These are phyloP conservation scores for Menidia beryllina DNA, from an alignment of 2,113 vertebrate genomes.

Conservation along the genomic window DNA sequence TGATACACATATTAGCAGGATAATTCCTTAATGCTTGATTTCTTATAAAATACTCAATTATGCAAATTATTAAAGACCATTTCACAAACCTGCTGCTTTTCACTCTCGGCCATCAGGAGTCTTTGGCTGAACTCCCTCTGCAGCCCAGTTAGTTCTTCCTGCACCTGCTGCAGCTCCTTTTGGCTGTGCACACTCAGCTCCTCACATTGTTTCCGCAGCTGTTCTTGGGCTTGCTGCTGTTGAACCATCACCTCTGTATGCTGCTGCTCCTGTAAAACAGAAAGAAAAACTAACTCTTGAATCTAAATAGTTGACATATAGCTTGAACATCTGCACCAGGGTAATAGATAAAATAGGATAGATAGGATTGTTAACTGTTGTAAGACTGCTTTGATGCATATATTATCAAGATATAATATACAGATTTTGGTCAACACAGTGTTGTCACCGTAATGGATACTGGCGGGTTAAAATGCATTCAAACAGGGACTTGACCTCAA, in stretches of 20 bases:
- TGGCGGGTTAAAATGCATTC: too few relatives aligned
- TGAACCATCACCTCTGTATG: constrained; percentile 61
- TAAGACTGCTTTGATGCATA: too few relatives aligned
- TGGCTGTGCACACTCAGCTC: constrained; percentile 62
- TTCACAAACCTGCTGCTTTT: constrained; percentile 73
- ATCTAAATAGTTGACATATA: background rate
- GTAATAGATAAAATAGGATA: background rate
- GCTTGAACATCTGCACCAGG: too few relatives aligned
- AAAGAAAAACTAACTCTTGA: constrained; percentile 16
- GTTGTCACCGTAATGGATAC: too few relatives aligned
- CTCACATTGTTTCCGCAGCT: constrained; percentile 75
- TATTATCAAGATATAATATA: background rate
- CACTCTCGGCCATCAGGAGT: constrained; percentile 81
- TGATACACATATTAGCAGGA: background rate
- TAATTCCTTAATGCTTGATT: background rate
- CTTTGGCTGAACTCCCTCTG: constrained; percentile 77
- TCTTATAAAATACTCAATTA: background rate
- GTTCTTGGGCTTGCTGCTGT: constrained; percentile 64
- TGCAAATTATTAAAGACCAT: constrained; percentile 1
- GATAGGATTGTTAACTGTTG: background rate
- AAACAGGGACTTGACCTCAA: background rate
- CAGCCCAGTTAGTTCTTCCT: constrained; percentile 76
- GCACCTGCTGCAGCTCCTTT: constrained; percentile 79
- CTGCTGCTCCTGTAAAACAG: constrained; percentile 75
- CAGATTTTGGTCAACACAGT: background rate